Percentiles rank a stretch among this genome's conserved stretches.
These are phyloP conservation scores for Sinosuthora webbiana DNA, from an alignment of 2,113 vertebrate genomes.

Conservation along the genomic window DNA sequence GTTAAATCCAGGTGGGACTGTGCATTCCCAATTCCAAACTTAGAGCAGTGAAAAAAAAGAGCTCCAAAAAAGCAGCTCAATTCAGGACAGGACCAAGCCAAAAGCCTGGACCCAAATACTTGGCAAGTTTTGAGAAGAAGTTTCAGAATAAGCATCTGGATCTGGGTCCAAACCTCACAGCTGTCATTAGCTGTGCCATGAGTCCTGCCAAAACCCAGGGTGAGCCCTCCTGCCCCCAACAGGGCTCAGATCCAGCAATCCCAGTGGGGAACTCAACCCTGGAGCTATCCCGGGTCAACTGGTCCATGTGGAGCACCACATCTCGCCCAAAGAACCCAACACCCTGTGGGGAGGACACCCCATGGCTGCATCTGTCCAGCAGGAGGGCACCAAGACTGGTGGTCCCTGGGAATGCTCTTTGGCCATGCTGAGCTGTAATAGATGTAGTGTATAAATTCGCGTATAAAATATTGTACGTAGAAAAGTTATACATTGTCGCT, in stretches of 20 bases:
- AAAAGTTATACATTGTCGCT: too few species aligned
- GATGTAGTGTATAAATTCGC: too few species aligned
- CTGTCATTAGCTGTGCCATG: background rate
- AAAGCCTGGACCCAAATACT: background rate
- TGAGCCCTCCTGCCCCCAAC: background rate
- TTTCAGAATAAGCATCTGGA: background rate
- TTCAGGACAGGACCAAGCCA: background rate
- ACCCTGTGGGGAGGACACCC: rapidly evolving
- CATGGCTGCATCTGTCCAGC: background rate
- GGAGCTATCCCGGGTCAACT: rapidly evolving
- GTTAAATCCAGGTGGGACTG: too few species aligned
- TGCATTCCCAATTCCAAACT: background rate
- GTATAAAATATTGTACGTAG: too few species aligned
- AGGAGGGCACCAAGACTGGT: background rate
- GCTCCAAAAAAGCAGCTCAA: background rate
- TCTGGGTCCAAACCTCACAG: background rate
- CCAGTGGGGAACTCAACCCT: background rate
- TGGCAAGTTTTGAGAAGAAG: background rate
- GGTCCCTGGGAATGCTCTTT: rapidly evolving
- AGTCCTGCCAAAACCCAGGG: background rate
- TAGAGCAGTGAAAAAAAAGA: background rate
- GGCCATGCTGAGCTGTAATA: background rate
- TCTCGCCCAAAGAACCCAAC: background rate
- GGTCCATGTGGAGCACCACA: background rate
- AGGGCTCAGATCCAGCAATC: background rate